These are phyloP conservation scores for Synergus itoensis DNA, from an alignment of 2,888 invertebrate species.

Conservation along the genomic window DNA sequence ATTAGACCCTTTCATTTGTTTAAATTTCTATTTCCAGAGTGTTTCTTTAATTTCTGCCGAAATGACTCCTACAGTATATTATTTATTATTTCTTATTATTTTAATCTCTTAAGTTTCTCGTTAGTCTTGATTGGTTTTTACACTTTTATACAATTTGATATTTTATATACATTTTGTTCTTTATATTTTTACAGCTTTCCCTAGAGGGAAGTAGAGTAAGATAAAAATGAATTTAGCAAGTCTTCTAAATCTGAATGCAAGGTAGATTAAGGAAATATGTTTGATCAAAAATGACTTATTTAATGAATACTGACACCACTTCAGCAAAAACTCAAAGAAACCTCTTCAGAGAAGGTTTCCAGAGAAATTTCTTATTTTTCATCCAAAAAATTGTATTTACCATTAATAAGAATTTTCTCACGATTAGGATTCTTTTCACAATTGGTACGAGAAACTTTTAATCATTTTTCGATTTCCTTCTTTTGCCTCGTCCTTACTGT, in stretches of 20 bases:
- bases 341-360: not conserved
- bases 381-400: not conserved
- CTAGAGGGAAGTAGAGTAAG: not conserved
- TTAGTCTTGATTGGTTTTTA: constrained; percentile 46
- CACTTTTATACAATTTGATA: constrained; percentile 46
- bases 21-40: not conserved
- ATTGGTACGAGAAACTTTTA: not conserved
- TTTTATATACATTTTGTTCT: constrained; percentile 36
- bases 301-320: constrained; percentile 1
- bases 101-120: constrained; percentile 1
- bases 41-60: not conserved
- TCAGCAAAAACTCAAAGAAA: not conserved
- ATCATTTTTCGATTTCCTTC: not conserved
- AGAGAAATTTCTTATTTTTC: not conserved
- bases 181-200: constrained; percentile 36
- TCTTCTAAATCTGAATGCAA: constrained; percentile 13
- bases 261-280: constrained; percentile 3
- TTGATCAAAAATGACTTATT: constrained; percentile 24
- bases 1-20: not conserved
- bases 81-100: constrained; percentile 1
- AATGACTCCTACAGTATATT: constrained; percentile 9
- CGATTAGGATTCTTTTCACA: not conserved
- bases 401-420: not conserved
- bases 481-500: constrained; percentile 34
- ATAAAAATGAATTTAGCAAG: constrained; percentile 24